Percentiles rank a stretch among this genome's conserved stretches.
Evolutionary conservation across 2,113 vertebrate genomes (phyloP).

Genomic region (Puntigrus tetrazona): DNA sequence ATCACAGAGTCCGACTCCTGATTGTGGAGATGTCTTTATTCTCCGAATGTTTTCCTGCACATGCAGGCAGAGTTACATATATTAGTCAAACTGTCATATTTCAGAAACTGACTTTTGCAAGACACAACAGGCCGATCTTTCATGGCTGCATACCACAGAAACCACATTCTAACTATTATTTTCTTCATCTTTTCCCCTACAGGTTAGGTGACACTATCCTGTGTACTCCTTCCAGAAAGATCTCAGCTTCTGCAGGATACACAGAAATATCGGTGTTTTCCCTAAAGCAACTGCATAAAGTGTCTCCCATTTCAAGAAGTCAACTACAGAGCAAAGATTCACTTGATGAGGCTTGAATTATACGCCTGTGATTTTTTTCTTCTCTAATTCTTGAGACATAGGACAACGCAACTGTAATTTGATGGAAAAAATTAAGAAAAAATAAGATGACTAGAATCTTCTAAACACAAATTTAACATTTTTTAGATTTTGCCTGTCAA

Average conservation of each 20-base stretch:
- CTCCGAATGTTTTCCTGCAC: not conserved
- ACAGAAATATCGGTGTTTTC: constrained; percentile 75
- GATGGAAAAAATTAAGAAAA: too few species aligned
- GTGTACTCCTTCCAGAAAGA: constrained; percentile 74
- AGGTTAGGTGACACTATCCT: constrained; percentile 75
- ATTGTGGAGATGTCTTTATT: not conserved
- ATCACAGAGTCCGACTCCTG: not conserved
- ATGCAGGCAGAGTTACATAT: not conserved
- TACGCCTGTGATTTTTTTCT: not conserved
- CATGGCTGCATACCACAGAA: constrained; percentile 81
- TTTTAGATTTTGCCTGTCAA: not conserved
- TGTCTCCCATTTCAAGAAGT: constrained; percentile 49
- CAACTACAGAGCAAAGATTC: not conserved
- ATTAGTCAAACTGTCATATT: constrained; percentile 71
- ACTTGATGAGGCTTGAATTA: constrained; percentile 2
- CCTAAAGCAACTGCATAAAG: constrained; percentile 68
- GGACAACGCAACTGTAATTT: not conserved
- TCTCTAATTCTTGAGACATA: not conserved
- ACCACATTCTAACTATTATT: constrained; percentile 83
- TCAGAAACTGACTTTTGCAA: constrained; percentile 79
- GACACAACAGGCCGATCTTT: constrained; percentile 79
- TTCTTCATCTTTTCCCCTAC: constrained; percentile 73
- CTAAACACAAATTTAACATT: not conserved
- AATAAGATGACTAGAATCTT: not conserved
- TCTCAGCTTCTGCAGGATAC: constrained; percentile 67